phyloP scores from a whole-genome alignment of 2,113 vertebrate species.

The Alethe diademata region DNA sequence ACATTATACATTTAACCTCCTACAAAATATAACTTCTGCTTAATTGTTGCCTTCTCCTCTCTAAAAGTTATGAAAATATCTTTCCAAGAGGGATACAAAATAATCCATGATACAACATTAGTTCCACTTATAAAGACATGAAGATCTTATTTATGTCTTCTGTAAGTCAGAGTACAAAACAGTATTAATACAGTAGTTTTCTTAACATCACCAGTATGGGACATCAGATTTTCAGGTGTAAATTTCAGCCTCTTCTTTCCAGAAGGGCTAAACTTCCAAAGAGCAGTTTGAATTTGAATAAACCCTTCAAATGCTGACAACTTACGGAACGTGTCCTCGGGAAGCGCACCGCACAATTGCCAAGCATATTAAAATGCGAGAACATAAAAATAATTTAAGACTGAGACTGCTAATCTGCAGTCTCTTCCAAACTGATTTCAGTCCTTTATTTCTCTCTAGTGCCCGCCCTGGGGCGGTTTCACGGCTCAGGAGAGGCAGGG shows the following conservation, averaged over 20 bases:
- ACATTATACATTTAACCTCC: neutral
- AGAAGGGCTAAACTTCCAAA: neutral
- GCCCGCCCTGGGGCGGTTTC: neutral
- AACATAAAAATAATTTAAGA: conserved; percentile 17
- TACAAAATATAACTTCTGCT: neutral
- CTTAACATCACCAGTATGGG: conserved; percentile 47
- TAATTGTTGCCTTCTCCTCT: neutral
- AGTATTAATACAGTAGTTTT: conserved; percentile 46
- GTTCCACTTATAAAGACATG: neutral
- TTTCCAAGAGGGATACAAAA: neutral
- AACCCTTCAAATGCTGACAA: conserved; percentile 5
- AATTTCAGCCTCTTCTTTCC: neutral
- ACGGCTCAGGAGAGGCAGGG: conserved; percentile 7
- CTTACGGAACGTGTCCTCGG: neutral
- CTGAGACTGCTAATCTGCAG: neutral
- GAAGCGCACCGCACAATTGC: neutral
- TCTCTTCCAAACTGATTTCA: neutral
- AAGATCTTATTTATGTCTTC: neutral
- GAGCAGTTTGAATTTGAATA: neutral
- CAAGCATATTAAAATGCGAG: conserved; percentile 43
- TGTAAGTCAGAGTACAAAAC: neutral
- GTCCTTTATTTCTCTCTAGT: neutral
- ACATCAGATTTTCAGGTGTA: neutral
- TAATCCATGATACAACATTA: neutral
- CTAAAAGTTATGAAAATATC: conserved; percentile 21